These are phyloP conservation scores for Brachyrhaphis roseni DNA, from an alignment of 2,797 vertebrate genomes.

Conservation along the genomic window DNA sequence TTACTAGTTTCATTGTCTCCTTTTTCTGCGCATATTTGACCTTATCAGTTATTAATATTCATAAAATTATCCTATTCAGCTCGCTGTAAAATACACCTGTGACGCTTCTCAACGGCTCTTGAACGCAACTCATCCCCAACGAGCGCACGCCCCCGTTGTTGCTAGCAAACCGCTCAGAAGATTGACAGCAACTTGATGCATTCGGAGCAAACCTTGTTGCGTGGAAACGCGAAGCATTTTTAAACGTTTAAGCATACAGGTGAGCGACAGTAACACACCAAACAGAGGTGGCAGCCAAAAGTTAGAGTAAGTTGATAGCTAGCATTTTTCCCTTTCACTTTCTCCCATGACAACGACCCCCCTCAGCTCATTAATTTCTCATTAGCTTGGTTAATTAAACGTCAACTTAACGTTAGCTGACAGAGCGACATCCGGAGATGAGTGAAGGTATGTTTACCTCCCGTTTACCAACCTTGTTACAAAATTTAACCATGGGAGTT, in stretches of 20 bases:
- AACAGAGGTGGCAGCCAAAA: constrained; percentile 15
- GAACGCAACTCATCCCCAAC: constrained; percentile 56
- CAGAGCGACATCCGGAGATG: constrained; percentile 28
- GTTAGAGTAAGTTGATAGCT: constrained; percentile 61
- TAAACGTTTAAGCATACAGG: not conserved
- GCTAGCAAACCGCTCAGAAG: constrained; percentile 69
- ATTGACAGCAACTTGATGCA: constrained; percentile 61
- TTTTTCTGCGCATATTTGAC: not conserved
- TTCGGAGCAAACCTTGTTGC: constrained; percentile 39
- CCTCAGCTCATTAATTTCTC: constrained; percentile 67
- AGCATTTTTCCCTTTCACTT: constrained; percentile 67
- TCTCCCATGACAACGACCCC: constrained; percentile 70
- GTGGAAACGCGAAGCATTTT: not conserved
- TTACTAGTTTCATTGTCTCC: not conserved
- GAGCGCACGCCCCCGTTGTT: constrained; percentile 70
- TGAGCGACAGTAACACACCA: not conserved
- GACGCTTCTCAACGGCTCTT: constrained; percentile 37
- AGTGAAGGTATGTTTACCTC: constrained; percentile 44
- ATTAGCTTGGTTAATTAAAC: constrained; percentile 69
- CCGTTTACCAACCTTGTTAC: constrained; percentile 3
- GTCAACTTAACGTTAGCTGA: constrained; percentile 46
- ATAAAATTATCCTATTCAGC: not conserved
- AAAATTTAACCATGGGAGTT: constrained; percentile 6
- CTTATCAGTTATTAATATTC: not conserved
- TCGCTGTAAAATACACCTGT: not conserved